Conservation (phyloP, 2,113 vertebrate species). For the Chunga burmeisteri region DNA sequence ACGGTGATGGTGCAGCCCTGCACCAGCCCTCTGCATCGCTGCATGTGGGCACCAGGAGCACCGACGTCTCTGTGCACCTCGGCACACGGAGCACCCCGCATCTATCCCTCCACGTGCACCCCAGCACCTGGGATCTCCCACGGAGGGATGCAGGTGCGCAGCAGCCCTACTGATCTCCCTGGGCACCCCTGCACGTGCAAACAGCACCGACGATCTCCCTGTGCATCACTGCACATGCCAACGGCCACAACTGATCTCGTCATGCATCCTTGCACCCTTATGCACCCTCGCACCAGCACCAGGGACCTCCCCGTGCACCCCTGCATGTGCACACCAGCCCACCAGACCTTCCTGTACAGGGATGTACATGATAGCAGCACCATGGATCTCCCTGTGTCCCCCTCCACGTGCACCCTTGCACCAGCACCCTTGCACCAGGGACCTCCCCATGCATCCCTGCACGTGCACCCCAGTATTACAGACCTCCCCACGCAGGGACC, state of each 20-base stretch:
- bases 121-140: neutral
- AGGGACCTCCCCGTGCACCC: neutral
- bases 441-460: neutral
- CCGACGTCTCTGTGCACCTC: neutral
- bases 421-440: too few species aligned
- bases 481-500: neutral
- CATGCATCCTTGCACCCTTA: neutral
- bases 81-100: neutral
- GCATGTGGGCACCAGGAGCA: neutral
- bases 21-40: neutral
- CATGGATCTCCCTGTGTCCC: too few species aligned
- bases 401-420: neutral
- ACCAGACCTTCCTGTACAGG: neutral
- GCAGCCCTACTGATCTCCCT: neutral
- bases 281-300: neutral
- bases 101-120: neutral
- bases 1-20: neutral
- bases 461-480: too few species aligned
- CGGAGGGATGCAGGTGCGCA: neutral
- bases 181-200: neutral
- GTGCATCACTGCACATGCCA: rapidly evolving
- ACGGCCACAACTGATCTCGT: neutral
- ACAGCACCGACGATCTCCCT: neutral
- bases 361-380: too few species aligned
- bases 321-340: neutral